phyloP scores from a whole-genome alignment of 2,888 invertebrate genomes.

The Pandemis corylana region DNA sequence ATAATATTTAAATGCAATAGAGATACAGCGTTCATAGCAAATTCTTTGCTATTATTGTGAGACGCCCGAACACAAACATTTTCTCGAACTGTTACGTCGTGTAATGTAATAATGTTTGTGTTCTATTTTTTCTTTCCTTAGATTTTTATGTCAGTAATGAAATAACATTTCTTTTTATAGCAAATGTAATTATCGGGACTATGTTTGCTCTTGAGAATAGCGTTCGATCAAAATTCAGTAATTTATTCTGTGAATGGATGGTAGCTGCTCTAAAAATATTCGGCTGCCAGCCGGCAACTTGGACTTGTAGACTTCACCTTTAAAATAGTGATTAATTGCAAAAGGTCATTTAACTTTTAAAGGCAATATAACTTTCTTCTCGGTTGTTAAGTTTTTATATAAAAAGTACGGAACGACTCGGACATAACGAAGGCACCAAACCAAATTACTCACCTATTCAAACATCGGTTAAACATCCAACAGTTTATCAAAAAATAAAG shows the following conservation, averaged over 20 bases:
- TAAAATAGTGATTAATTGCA: too few species aligned
- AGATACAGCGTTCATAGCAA: constrained; percentile 9
- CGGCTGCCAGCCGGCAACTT: background rate
- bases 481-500: too few species aligned
- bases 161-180: background rate
- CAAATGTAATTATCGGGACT: background rate
- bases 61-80: background rate
- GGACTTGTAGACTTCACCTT: too few species aligned
- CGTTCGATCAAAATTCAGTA: background rate
- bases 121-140: background rate
- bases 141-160: background rate
- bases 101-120: background rate
- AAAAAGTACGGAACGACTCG: too few species aligned
- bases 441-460: too few species aligned
- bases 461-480: too few species aligned
- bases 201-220: background rate
- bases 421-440: too few species aligned
- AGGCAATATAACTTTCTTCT: too few species aligned
- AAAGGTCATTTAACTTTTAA: too few species aligned
- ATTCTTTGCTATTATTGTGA: constrained; percentile 7
- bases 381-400: too few species aligned
- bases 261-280: background rate
- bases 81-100: background rate
- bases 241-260: background rate
- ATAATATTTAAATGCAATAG: constrained; percentile 24